Evolutionary conservation across 2,797 vertebrate genomes (phyloP), one percentile per base, ranked within the genome.

Genomic region (Periparus ater): DNA sequence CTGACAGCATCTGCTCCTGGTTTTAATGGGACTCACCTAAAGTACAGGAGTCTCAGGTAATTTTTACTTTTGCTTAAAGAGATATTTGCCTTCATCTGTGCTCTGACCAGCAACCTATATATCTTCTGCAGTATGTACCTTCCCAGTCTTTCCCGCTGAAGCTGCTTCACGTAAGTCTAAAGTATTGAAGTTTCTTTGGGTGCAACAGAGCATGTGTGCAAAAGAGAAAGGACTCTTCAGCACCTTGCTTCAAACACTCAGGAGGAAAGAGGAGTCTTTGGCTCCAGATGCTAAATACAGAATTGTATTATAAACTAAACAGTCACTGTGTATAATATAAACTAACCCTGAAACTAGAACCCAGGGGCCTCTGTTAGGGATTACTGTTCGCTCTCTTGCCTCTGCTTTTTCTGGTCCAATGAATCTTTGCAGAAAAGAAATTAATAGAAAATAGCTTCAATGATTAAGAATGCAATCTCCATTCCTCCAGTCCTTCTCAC

Each of bases 231-330:
- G 30, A 7, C 36, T 89, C 42, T 44, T 72, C n/a, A 32, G 54
- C 36, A 54, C 47, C 74, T 75, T 84, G 36, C 50, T 73, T 90
- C n/a, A 47, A 71, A 53, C 4, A 10, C 40, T 18, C 4, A 3
- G 36, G 5, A 9, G 48, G 44, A 34, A 68, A 53, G 29, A 50
- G 19, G 14, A 42, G 23, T 82, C 40, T 32, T 91, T n/a, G 61
- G 14, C 66, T 84, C n/a, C 54, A 48, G 54, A 51, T 54, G 11
- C 44, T 67, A 89, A 83, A 80, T 61, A 48, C 20, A 48, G 44
- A 30, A 44, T 61, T 94, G 13, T 86, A 51, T 72, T 86, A n/a
- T 86, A 96, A 95, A 72, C 27, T 91, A 75, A 95, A 85, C 79
- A 94, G 60, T 78, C 54, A 15, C 26, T 62, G 63, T 0, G 0